Conservation (phyloP, 2,113 vertebrate genomes). For the Stigmatopora argus region DNA sequence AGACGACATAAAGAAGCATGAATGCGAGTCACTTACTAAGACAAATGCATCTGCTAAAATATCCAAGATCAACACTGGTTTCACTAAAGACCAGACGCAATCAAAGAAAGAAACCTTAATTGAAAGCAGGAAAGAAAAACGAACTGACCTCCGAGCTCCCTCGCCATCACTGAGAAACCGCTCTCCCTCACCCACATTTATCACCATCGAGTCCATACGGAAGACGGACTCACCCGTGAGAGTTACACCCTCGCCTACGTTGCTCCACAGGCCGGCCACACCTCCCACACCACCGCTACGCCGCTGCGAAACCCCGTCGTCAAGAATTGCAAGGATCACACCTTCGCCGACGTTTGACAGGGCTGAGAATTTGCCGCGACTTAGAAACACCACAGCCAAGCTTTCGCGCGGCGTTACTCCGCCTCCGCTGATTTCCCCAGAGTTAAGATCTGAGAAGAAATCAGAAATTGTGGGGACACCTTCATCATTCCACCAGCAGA, state of each 20-base stretch:
- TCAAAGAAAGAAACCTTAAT: conserved; percentile 51
- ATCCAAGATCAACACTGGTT: conserved; percentile 66
- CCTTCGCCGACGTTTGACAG: conserved; percentile 72
- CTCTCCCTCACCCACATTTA: conserved; percentile 80
- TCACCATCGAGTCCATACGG: conserved; percentile 80
- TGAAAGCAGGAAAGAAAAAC: conserved; percentile 59
- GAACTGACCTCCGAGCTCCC: conserved; percentile 52
- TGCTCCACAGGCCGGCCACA: conserved; percentile 59
- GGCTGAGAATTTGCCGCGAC: conserved; percentile 78
- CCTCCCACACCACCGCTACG: conserved; percentile 66
- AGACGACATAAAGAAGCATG: conserved; percentile 67
- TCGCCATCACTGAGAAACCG: conserved; percentile 72
- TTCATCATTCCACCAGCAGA: conserved; percentile 76
- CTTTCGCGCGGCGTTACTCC: conserved; percentile 71
- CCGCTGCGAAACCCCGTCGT: conserved; percentile 63
- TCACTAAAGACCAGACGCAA: conserved; percentile 59
- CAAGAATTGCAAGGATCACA: conserved; percentile 61
- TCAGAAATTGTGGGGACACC: conserved; percentile 80
- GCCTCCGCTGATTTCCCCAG: conserved; percentile 43
- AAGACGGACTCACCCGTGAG: conserved; percentile 69
- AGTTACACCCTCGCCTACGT: conserved; percentile 63
- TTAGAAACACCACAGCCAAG: conserved; percentile 80
- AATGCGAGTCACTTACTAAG: conserved; percentile 60
- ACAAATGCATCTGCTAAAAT: conserved; percentile 55
- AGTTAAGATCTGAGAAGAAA: conserved; percentile 70